Evolutionary conservation across 2,888 invertebrate species (phyloP).

Genomic region (Tinea semifulvella): DNA sequence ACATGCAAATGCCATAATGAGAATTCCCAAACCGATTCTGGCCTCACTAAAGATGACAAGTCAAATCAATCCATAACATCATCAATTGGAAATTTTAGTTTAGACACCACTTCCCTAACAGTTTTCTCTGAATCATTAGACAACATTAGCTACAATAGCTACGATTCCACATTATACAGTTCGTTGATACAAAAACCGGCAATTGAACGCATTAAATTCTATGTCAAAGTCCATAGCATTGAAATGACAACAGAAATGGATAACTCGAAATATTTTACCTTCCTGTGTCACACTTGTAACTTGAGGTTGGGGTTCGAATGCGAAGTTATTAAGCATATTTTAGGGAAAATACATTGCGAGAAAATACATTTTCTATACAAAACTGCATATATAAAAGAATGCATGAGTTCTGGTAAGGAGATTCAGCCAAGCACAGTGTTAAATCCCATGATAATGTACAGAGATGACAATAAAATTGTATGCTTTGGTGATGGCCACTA

Average conservation of each 20-base stretch:
- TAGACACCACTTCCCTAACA: slow-evolving; percentile 46
- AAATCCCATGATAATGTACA: slow-evolving; percentile 55
- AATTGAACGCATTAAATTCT: slow-evolving; percentile 52
- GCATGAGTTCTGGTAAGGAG: slow-evolving; percentile 42
- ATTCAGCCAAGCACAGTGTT: slow-evolving; percentile 54
- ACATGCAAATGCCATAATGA: slow-evolving; percentile 34
- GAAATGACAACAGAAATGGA: slow-evolving; percentile 35
- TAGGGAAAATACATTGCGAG: slow-evolving; percentile 45
- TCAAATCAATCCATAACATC: slow-evolving; percentile 45
- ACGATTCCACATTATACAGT: slow-evolving; percentile 37
- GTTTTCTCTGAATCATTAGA: slow-evolving; percentile 55
- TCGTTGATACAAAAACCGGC: slow-evolving; percentile 45
- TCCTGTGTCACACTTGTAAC: slow-evolving; percentile 45
- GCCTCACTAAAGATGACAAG: slow-evolving; percentile 32
- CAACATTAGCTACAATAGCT: slow-evolving; percentile 50
- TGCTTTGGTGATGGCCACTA: slow-evolving; percentile 55
- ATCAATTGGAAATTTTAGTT: slow-evolving; percentile 51
- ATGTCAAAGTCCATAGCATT: slow-evolving; percentile 53
- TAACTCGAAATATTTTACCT: slow-evolving; percentile 36
- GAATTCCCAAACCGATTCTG: slow-evolving; percentile 34
- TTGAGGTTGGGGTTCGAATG: slow-evolving; percentile 39
- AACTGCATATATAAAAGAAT: slow-evolving; percentile 55
- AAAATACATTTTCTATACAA: slow-evolving; percentile 56
- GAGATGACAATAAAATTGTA: slow-evolving; percentile 57
- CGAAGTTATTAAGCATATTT: slow-evolving; percentile 40